Percentiles rank a stretch among this genome's conserved stretches.
phyloP scores from a whole-genome alignment of 2,888 invertebrate genomes.

The Chaitophorus viminalis region DNA sequence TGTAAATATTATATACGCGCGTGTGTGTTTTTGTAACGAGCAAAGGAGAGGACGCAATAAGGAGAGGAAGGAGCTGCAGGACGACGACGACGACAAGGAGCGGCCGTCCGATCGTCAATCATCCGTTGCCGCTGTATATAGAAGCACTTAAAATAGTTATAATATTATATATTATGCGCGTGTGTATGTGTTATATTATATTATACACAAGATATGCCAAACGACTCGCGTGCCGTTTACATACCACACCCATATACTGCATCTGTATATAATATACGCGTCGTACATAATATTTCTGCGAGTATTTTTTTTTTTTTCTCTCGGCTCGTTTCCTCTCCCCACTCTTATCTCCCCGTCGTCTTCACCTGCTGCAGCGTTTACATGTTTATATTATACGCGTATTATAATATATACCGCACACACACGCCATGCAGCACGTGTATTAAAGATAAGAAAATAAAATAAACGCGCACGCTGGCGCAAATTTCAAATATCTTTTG shows the following conservation, averaged over 20 bases:
- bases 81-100: conserved; percentile 13
- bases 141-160: no score
- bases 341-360: background rate
- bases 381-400: background rate
- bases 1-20: background rate
- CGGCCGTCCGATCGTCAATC: conserved; percentile 39
- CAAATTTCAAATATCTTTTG: conserved; percentile 26
- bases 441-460: background rate
- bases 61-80: no score
- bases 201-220: background rate
- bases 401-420: background rate
- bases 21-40: conserved; percentile 7
- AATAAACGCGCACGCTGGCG: background rate
- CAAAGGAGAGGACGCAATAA: background rate
- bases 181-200: background rate
- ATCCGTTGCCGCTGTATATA: conserved; percentile 12
- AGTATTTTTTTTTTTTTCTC: background rate
- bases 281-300: conserved; percentile 25
- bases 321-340: background rate
- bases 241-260: conserved; percentile 26
- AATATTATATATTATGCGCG: background rate
- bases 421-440: background rate
- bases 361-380: background rate
- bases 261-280: background rate
- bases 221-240: conserved; percentile 37